A percentile compares a stretch with the other conserved stretches of the same genome.
Conservation (phyloP, 2,797 vertebrate genomes). For the Pristis pectinata region DNA sequence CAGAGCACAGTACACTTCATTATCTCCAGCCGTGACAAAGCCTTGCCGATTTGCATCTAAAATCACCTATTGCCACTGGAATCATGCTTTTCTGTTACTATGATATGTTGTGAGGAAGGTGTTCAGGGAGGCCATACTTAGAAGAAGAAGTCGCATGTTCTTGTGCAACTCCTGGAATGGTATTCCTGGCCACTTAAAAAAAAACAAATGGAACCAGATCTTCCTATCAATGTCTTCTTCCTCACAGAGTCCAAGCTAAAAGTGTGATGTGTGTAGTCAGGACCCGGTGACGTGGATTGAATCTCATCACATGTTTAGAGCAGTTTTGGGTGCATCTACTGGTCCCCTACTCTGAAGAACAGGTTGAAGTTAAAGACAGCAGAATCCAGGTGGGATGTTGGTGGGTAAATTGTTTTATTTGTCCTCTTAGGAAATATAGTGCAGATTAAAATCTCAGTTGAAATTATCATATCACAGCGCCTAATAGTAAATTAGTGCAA, state of each 20-base stretch:
- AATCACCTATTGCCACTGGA: too few species aligned
- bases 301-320: not conserved
- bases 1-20: too few species aligned
- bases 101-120: too few species aligned
- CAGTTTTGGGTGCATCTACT: not conserved
- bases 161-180: not conserved
- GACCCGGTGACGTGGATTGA: too few species aligned
- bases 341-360: not conserved
- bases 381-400: not conserved
- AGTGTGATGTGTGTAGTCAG: too few species aligned
- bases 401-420: not conserved
- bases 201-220: not conserved
- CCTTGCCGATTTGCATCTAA: too few species aligned
- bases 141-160: too few species aligned
- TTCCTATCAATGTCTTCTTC: not conserved
- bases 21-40: too few species aligned
- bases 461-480: not conserved
- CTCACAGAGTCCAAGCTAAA: too few species aligned
- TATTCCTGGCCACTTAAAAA: not conserved
- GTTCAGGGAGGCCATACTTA: not conserved
- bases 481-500: not conserved
- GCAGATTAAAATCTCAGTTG: not conserved
- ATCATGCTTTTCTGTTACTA: too few species aligned
- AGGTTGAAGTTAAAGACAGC: not conserved
- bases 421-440: not conserved